Evolutionary conservation across 2,797 vertebrate genomes (phyloP), one percentile per base, ranked within the genome.

Genomic region (Xiphorhynchus erythropygius): DNA sequence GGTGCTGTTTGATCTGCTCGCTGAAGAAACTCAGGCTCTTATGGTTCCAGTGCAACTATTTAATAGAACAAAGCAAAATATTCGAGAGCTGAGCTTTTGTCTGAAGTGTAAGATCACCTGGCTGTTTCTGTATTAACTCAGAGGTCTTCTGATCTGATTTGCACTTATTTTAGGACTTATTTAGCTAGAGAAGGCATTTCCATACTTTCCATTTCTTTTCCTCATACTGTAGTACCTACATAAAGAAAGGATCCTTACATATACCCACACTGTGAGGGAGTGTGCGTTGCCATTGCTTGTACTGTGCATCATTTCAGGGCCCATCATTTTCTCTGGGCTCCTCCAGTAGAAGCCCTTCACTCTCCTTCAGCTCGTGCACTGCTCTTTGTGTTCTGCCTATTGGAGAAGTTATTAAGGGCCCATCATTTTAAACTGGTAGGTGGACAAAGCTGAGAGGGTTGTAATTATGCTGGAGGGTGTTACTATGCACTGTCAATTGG

Each of bases 21-120:
- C 55, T 92, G 75, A 93, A 89, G 90, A 89, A 96, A 91, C n/a
- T 41, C 46, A 47, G 52, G 52, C 39, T 77, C 79, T 42, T 74
- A 71, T 44, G 62, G 50, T 97, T 95, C 52, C 33, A 56, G 14
- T 78, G 25, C 62, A 85, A 85, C 62, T 83, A 24, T 94, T 97
- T 84, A 91, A n/a, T 27, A 56, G 79, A 93, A 82, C 67, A 93
- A 88, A 71, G 69, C 33, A 80, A 83, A 82, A 14, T 50, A 70
- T 90, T 91, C 85, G 56, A 41, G 62, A 93, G 21, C 70, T 27
- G 65, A 12, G 82, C 39, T 57, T 95, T 93, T 93, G 30, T 75
- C 47, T 95, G 87, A 94, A 90, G 82, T 21, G 32, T 30, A 71
- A 84, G 50, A 35, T 33, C 17, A 39, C n/a, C 19, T 79, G 59